Base-by-base conservation (phyloP, 2,888 invertebrate species). In the Patella ulyssiponensis region DNA sequence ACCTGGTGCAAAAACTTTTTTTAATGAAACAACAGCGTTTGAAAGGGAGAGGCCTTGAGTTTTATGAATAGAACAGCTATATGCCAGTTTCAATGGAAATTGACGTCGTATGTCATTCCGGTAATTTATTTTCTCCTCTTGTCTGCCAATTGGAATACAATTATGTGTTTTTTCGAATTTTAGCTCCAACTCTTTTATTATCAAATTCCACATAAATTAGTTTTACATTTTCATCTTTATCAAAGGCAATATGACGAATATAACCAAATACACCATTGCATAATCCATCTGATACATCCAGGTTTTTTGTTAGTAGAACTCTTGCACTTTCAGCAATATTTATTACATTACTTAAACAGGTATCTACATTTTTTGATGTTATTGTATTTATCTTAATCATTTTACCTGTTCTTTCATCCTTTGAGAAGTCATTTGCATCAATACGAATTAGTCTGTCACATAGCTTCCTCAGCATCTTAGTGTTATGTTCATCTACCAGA, bases 231-330 rank as follows among this genome's bases (percentile, higher is more conserved):
- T 51, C 23, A 17, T 9, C 44, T 17, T 33, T 9, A 27, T 17
- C 15, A 15, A 15, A 23, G 17, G n/a, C 23, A 52, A 76, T 51
- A n/a, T 52, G 53, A 52, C 20, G n/a, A 44, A 77, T 54, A 23
- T 64, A 69, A 20, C 74, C 77, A 69, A 77, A 69, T 11, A 74
- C 77, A 23, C 77, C 77, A 75, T 77, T 77, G 2, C 74, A 74
- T 7, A 77, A 70, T 4, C 77, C 77, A 69, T 77, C 74, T 20
- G 64, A 23, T 17, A 75, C 70, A 75, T 76, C 72, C 52, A 76
- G 73, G 33, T 76, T 76, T 27, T 27, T 74, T 14, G 53, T 54
- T 27, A 76, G 54, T 52, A 77, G 33, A 44, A 77, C 74, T 52
- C 77, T 75, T 44, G 77, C 77, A 75, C 74, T 53, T 51, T 58